These are phyloP conservation scores for Chamaedrilus cognettii DNA, from an alignment of 2,888 invertebrate species.

Conservation along the genomic window DNA sequence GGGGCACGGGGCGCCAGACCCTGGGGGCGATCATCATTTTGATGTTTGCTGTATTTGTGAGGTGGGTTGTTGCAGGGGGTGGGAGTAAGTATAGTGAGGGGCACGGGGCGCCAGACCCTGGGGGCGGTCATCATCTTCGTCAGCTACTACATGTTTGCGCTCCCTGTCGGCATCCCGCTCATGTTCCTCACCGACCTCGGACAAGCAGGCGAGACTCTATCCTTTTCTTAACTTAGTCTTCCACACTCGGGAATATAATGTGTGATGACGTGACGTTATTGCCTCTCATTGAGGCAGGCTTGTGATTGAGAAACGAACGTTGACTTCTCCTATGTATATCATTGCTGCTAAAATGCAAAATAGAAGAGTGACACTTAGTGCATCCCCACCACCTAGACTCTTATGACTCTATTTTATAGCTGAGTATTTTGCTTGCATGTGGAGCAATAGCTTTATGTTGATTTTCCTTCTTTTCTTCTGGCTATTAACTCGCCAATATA, in stretches of 20 bases:
- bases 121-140: slow-evolving; percentile 39
- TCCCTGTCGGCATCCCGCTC: slow-evolving; percentile 39
- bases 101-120: slow-evolving; percentile 40
- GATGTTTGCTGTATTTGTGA: background rate
- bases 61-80: slow-evolving; percentile 33
- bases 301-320: too few relatives aligned
- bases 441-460: too few relatives aligned
- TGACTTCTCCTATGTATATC: too few relatives aligned
- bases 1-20: slow-evolving; percentile 41
- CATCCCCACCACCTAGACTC: too few relatives aligned
- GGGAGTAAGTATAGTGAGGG: slow-evolving; percentile 38
- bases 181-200: slow-evolving; percentile 38
- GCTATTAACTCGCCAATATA: too few relatives aligned
- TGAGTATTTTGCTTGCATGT: too few relatives aligned
- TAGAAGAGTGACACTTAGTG: too few relatives aligned
- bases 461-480: too few relatives aligned
- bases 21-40: slow-evolving; percentile 33
- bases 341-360: too few relatives aligned
- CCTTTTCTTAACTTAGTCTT: background rate
- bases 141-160: slow-evolving; percentile 35
- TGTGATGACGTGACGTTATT: too few relatives aligned
- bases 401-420: too few relatives aligned
- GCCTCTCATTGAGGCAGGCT: too few relatives aligned
- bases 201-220: slow-evolving; percentile 35
- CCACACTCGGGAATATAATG: background rate